Conservation (phyloP, 2,888 invertebrate genomes). For the Alsophila aescularia region DNA sequence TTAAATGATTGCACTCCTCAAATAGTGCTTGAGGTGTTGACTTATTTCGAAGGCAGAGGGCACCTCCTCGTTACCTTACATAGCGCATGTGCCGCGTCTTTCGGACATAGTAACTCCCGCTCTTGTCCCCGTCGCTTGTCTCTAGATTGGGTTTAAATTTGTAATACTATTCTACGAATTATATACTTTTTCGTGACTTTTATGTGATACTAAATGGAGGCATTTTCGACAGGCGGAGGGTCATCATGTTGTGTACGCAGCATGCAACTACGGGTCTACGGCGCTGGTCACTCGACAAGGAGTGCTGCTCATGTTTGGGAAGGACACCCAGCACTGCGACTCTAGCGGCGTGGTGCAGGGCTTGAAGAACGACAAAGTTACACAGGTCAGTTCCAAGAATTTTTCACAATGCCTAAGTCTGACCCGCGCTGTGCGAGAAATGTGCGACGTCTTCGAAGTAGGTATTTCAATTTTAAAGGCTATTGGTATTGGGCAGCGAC, state of each 20-base stretch:
- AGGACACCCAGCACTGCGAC: slow-evolving; percentile 95
- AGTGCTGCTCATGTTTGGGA: slow-evolving; percentile 96
- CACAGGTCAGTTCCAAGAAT: slow-evolving; percentile 71
- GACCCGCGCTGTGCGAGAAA: background rate
- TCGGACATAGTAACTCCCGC: background rate
- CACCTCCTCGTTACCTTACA: background rate
- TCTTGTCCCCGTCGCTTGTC: background rate
- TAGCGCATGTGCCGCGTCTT: background rate
- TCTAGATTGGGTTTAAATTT: background rate
- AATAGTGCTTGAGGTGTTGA: background rate
- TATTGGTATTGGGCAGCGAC: too few relatives aligned
- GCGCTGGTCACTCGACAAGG: slow-evolving; percentile 96
- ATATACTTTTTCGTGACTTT: too few relatives aligned
- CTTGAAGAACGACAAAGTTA: slow-evolving; percentile 88
- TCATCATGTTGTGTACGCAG: slow-evolving; percentile 91
- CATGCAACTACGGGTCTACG: slow-evolving; percentile 97
- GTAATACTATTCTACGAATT: too few relatives aligned
- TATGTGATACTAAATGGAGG: background rate
- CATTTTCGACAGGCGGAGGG: slow-evolving; percentile 85
- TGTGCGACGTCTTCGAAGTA: background rate
- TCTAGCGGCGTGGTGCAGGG: slow-evolving; percentile 89
- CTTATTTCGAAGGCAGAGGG: background rate
- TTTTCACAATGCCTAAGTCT: background rate
- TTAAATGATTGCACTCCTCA: slow-evolving; percentile 4
- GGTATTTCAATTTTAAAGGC: background rate